phyloP scores from a whole-genome alignment of 2,888 invertebrate genomes.

The Chelonus formosanus region DNA sequence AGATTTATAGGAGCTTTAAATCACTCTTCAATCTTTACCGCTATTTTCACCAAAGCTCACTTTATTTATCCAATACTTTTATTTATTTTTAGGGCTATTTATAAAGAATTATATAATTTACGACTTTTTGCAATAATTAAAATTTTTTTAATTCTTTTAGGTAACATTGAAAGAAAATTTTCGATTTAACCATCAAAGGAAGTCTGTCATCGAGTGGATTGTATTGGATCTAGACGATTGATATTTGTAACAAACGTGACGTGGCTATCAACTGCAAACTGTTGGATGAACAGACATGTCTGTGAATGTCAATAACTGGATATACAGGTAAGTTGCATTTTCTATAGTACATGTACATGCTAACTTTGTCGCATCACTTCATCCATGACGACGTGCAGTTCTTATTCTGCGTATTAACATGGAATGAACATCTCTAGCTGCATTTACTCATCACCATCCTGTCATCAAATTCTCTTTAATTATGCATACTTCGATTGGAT shows the following conservation, averaged over 20 bases:
- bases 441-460: not conserved
- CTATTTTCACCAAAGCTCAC: constrained; percentile 28
- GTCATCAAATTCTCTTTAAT: constrained; percentile 11
- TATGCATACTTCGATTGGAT: constrained; percentile 13
- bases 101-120: no score
- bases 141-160: no score
- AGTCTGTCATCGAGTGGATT: not conserved
- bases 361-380: no score
- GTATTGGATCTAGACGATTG: not conserved
- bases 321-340: not conserved
- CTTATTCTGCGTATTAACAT: not conserved
- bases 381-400: no score
- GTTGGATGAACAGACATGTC: not conserved
- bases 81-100: not conserved
- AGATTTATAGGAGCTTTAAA: constrained; percentile 61
- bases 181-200: not conserved
- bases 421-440: constrained; percentile 10
- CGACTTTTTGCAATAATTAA: no score
- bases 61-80: not conserved
- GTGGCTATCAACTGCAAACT: constrained; percentile 2
- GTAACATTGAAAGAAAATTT: not conserved
- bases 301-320: constrained; percentile 4
- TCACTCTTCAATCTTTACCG: constrained; percentile 46
- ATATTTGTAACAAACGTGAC: constrained; percentile 16
- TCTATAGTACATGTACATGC: no score